Evolutionary conservation across 1,140 invertebrate species (phyloP).

Genomic region (Choristoneura fumiferana): DNA sequence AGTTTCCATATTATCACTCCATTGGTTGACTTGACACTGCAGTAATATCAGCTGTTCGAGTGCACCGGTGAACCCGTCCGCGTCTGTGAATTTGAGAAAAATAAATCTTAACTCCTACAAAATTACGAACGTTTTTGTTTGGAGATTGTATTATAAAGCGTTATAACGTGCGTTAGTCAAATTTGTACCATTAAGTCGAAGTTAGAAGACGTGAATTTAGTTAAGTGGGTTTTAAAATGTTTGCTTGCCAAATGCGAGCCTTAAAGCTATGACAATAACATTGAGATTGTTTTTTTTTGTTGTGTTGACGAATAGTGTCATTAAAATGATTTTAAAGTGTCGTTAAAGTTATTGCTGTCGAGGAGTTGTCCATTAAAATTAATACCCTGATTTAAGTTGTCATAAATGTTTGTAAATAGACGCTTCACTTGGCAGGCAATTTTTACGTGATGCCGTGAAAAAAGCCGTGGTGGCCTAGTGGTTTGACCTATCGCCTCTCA

Average conservation of each 20-base stretch:
- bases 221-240: neutral
- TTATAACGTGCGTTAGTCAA: neutral
- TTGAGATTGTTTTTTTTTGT: neutral
- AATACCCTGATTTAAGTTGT: constrained; percentile 10
- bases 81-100: neutral
- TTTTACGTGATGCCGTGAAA: no score
- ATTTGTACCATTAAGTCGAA: constrained; percentile 3
- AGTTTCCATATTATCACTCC: no score
- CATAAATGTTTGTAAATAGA: neutral
- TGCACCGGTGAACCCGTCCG: no score
- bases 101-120: neutral
- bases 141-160: neutral
- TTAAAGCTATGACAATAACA: neutral
- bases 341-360: neutral
- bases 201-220: neutral
- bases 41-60: neutral
- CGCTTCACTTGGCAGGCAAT: no score
- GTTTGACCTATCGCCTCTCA: no score
- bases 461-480: no score
- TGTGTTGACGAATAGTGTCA: neutral
- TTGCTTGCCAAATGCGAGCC: neutral
- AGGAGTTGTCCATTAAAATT: neutral
- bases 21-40: no score
- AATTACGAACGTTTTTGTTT: neutral
- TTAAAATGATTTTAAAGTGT: constrained; percentile 10